phyloP scores from a whole-genome alignment of 2,797 vertebrate genomes.

The Australoheros facetus region DNA sequence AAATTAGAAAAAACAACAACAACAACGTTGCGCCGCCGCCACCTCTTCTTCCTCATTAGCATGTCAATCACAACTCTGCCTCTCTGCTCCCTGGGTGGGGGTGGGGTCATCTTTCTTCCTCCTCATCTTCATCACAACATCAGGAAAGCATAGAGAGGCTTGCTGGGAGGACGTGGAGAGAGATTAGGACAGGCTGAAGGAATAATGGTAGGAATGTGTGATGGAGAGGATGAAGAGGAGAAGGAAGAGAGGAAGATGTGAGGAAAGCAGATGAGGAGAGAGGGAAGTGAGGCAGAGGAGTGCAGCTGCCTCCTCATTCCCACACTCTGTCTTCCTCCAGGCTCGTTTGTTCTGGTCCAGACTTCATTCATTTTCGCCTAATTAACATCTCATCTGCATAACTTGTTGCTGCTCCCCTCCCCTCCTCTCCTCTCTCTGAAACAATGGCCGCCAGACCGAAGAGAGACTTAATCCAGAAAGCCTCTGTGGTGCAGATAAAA shows the following conservation, averaged over 20 bases:
- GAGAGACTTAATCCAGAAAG: slow-evolving; percentile 89
- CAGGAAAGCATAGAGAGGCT: neutral
- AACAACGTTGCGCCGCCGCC: slow-evolving; percentile 80
- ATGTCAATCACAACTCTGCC: slow-evolving; percentile 78
- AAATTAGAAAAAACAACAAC: slow-evolving; percentile 65
- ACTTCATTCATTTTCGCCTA: slow-evolving; percentile 93
- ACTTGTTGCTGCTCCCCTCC: slow-evolving; percentile 87
- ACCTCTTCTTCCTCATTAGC: slow-evolving; percentile 91
- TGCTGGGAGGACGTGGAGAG: neutral
- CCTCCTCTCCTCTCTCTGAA: slow-evolving; percentile 66
- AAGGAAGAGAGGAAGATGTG: neutral
- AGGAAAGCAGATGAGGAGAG: neutral
- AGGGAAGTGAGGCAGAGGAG: neutral
- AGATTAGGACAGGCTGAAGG: neutral
- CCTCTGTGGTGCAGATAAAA: slow-evolving; percentile 88
- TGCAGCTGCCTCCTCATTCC: slow-evolving; percentile 60
- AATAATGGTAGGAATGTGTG: neutral
- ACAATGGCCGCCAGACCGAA: slow-evolving; percentile 89
- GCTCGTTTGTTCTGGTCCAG: slow-evolving; percentile 90
- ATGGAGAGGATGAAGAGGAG: neutral
- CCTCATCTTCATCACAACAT: neutral
- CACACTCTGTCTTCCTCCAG: slow-evolving; percentile 74
- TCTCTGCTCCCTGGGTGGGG: neutral
- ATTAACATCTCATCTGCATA: slow-evolving; percentile 99
- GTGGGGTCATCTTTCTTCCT: neutral